A percentile compares a stretch with the other conserved stretches of the same genome.
phyloP scores from a whole-genome alignment of 2,888 invertebrate genomes.

The Rhyacophila evoluta region DNA sequence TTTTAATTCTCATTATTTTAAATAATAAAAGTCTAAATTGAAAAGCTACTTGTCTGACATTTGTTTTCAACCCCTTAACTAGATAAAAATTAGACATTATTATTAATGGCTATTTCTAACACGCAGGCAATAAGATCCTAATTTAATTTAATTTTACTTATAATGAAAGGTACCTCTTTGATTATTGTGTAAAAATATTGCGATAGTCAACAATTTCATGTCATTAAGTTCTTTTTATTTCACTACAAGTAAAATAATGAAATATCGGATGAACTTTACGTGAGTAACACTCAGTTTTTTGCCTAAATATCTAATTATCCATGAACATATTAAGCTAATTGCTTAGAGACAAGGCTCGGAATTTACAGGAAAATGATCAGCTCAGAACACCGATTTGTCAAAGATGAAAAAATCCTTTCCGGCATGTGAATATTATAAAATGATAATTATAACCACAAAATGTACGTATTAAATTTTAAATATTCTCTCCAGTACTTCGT shows the following conservation, averaged over 20 bases:
- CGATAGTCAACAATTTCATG: constrained; percentile 22
- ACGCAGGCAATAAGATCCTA: not conserved
- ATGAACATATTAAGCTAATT: too few species aligned
- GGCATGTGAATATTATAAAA: too few species aligned
- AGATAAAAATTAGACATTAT: not conserved
- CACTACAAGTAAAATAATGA: not conserved
- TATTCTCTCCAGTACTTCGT: too few species aligned
- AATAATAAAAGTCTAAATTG: too few species aligned
- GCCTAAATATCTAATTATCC: not conserved
- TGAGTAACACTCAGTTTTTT: not conserved
- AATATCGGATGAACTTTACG: not conserved
- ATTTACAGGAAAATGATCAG: too few species aligned
- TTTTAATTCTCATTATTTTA: too few species aligned
- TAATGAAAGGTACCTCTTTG: constrained; percentile 19
- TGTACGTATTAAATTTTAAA: too few species aligned
- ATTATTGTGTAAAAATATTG: constrained; percentile 22
- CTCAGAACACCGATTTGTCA: too few species aligned
- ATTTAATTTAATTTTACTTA: not conserved
- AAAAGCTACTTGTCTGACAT: too few species aligned
- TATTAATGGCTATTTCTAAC: not conserved
- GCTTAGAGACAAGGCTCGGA: too few species aligned
- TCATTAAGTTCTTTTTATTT: not conserved
- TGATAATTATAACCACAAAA: too few species aligned
- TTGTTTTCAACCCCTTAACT: not conserved
- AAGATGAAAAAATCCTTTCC: too few species aligned